Base-by-base conservation (phyloP, 2,797 vertebrate genomes). In the Cercopithecus diana region DNA sequence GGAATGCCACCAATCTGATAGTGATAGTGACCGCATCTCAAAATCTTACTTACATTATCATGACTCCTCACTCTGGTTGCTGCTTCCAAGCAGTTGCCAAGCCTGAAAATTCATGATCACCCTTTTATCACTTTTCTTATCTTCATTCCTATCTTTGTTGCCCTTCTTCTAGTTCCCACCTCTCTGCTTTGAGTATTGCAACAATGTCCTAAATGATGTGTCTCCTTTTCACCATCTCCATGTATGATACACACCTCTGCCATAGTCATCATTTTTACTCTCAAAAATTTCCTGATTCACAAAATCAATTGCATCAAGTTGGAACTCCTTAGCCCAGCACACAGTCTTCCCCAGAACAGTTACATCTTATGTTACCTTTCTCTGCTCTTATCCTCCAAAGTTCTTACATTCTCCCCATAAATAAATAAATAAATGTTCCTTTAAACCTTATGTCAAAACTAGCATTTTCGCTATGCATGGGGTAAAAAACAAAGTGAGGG, bases 1-100 rank as follows among this genome's bases (percentile, higher is more conserved):
- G 7, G 39, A 82, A 30, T 41, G 41, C 11, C 33, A 58, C 26
- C 24, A 24, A 4, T 30, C 26, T 12, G 20, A 76, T 1, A 70
- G 33, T 5, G 24, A 83, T 2, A 75, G 48, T 20, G 79, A 5
- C 61, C 41, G 20, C n/a, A 0, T 45, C 43, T 90, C 41, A 55
- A 26, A 52, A 8, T 10, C 26, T 45, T 19, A 2, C 30, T 45
- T 22, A 2, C 0, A 36, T 4, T 13, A 30, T 0, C 41, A 11
- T 15, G 11, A 52, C n/a, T 41, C 36, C 80, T n/a, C 13, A n/a
- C 52, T 24, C 19, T 15, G 24, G 26, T 12, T 24, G 64, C 24
- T 61, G 26, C 19, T 11, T 12, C 41, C 77, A 70, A n/a, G 50
- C n/a, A 2, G 12, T 39, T 28, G 52, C 36, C 73, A 45, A 41